These are phyloP conservation scores for Psilanteris sp. DNA, from an alignment of 1,140 invertebrate species.

Conservation along the genomic window DNA sequence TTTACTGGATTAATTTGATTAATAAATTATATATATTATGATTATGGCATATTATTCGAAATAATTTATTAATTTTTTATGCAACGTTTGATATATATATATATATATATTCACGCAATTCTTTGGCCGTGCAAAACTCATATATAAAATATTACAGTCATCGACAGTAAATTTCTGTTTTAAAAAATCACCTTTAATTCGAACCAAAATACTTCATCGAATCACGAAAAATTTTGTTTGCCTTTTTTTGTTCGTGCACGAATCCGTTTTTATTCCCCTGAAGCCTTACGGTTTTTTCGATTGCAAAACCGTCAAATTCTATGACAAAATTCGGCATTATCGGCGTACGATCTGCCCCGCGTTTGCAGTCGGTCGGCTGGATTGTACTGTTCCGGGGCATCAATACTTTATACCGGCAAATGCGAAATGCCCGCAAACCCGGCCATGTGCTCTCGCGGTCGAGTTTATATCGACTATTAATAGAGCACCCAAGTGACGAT, in stretches of 20 bases:
- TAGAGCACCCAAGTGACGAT: constrained; percentile 74
- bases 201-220: constrained; percentile 31
- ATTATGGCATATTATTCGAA: too few relatives aligned
- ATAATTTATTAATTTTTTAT: too few relatives aligned
- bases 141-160: too few relatives aligned
- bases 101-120: too few relatives aligned
- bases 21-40: too few relatives aligned
- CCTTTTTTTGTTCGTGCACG: constrained; percentile 18
- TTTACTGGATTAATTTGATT: too few relatives aligned
- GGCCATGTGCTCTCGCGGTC: constrained; percentile 71
- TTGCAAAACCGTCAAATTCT: constrained; percentile 52
- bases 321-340: constrained; percentile 60
- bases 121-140: too few relatives aligned
- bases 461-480: constrained; percentile 75
- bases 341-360: constrained; percentile 42
- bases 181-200: too few relatives aligned
- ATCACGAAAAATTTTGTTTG: constrained; percentile 19
- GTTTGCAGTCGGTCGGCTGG: constrained; percentile 50
- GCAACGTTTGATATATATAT: too few relatives aligned
- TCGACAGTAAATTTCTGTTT: constrained; percentile 6
- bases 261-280: constrained; percentile 11
- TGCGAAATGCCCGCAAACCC: constrained; percentile 76
- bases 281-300: constrained; percentile 10
- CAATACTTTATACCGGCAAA: constrained; percentile 76
- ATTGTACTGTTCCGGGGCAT: constrained; percentile 65